Evolutionary conservation across 2,113 vertebrate genomes (phyloP), one percentile per base, ranked within the genome.

Genomic region (Lepisosteus oculatus): DNA sequence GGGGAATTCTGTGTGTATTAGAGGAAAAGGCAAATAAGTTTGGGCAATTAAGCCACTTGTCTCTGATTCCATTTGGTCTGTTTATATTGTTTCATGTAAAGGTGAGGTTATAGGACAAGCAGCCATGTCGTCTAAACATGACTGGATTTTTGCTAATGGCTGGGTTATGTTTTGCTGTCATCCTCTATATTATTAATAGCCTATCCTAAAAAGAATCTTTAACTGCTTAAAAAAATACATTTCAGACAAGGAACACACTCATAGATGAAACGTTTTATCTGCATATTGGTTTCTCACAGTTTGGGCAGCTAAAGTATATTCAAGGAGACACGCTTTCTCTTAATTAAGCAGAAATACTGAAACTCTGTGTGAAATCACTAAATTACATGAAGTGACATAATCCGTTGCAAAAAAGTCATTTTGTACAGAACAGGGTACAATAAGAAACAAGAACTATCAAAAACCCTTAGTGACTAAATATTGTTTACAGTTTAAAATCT

Each of bases 281-380:
- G 29, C 29, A 77, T 79, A 78, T 29, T 0, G 61, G 47, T 51
- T 70, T 69, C 56, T 80, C 83, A 83, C 85, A 77, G 81, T 87
- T 76, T 77, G 73, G 76, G 68, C 77, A 80, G 82, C 85, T 82
- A 77, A 80, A 17, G 15, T 17, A 17, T 17, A 81, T 86, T 78
- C 78, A 77, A 76, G 82, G 85, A 66, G 88, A 88, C 84, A 81
- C 83, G 80, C 80, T 80, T 80, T 82, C 77, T 81, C 76, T 74
- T 80, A 78, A 77, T 82, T 84, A 89, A 86, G 80, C 63, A 74
- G 83, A 86, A 81, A 84, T 76, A 80, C 63, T 42, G 29, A 64
- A 86, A 72, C 29, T 29, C 29, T 68, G 83, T 79, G 73, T 82
- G 83, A 83, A 73, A 82, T 83, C 79, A 70, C 68, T 54, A 54